Evolutionary conservation across 2,113 vertebrate genomes (phyloP).

Genomic region (Nyctibius bracteatus): DNA sequence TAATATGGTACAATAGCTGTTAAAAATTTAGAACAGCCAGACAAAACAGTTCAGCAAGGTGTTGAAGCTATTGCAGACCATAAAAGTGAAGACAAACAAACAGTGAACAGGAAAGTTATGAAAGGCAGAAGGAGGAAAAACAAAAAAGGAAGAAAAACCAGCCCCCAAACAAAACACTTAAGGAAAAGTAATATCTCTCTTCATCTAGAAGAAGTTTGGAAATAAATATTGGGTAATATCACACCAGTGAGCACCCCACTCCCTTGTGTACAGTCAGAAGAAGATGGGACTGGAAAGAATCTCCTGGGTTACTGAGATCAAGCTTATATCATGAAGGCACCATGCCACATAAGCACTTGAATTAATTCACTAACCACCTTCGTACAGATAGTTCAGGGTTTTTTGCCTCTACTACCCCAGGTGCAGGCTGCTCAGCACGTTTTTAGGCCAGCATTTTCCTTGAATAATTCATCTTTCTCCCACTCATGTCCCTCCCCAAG

Average conservation of each 20-base stretch:
- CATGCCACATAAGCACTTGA: neutral
- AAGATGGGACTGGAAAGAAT: neutral
- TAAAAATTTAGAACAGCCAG: neutral
- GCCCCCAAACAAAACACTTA: neutral
- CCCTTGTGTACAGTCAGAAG: neutral
- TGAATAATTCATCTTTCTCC: neutral
- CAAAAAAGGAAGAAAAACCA: neutral
- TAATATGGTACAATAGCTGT: neutral
- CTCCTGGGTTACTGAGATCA: fast-evolving
- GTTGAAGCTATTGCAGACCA: neutral
- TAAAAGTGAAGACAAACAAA: neutral
- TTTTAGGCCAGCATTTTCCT: neutral
- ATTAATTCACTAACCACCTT: neutral
- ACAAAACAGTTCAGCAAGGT: neutral
- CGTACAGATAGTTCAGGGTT: neutral
- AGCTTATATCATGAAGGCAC: neutral
- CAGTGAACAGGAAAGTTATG: neutral
- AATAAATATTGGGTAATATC: neutral
- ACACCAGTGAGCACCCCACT: neutral
- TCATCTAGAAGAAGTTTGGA: neutral
- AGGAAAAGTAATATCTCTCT: neutral
- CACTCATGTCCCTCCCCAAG: neutral
- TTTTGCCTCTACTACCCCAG: neutral
- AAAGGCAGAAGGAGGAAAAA: neutral
- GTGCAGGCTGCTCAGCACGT: neutral